Base-by-base conservation (phyloP, 1,140 invertebrate genomes). In the Spodoptera frugiperda region DNA sequence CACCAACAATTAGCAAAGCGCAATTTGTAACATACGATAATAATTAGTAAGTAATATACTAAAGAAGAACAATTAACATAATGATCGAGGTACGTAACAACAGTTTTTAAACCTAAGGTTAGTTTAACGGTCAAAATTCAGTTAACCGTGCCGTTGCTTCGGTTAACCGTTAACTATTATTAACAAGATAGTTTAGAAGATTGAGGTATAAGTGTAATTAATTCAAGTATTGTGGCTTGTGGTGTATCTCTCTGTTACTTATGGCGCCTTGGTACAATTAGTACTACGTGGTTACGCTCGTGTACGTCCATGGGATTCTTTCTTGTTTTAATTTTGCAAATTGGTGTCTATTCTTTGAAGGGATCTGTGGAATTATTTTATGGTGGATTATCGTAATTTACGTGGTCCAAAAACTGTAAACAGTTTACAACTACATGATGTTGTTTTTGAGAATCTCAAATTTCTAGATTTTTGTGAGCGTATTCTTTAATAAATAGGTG, bases 101-200 rank as follows among this genome's bases (percentile, higher is more conserved):
- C 51, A 72, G 51, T 70, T 33, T 70, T 21, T 21, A 57, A 72
- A 19, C 30, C 51, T 55, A 72, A 57, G 33, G 33, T 72, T 55
- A 48, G 39, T 49, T 59, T 73, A 73, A 46, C 71, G 71, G 54
- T 73, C 71, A 33, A 61, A 73, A 73, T 48, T 48, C 71, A 48
- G 54, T 73, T 73, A 73, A 61, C 19, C 71, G 63, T 72, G 53
- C 54, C 70, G 70, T 72, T 30, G 53, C 54, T 17, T 72, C 44
- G n/a, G 19, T 12, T 48, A 25, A 61, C 71, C 71, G 71, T 73
- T 73, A 73, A 59, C 19, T 17, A 59, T 73, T 59, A 57, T 61
- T 73, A 73, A 61, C 55, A 46, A 73, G 54, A 59, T 59, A 59
- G 55, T 73, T 73, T 73, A 73, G 44, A 61, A 73, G 44, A 73